These are phyloP conservation scores for Teleogryllus oceanicus DNA, from an alignment of 2,888 invertebrate genomes.

Conservation along the genomic window DNA sequence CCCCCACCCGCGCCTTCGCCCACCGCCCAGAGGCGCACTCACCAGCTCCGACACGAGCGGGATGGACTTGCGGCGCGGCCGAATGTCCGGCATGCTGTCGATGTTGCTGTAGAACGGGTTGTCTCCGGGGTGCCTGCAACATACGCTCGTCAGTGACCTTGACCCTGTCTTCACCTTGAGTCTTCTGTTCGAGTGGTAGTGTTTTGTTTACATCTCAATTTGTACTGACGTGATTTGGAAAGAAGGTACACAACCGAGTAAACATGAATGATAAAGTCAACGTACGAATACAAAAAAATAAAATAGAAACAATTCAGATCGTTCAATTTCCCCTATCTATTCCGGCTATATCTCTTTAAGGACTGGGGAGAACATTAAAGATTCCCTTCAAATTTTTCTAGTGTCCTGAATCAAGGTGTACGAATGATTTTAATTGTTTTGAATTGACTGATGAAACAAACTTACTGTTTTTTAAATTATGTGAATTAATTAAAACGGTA, in stretches of 20 bases:
- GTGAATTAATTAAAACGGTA: conserved; percentile 21
- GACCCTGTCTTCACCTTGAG: no score
- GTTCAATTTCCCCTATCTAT: no score
- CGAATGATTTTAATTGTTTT: background rate
- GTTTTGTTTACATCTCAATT: no score
- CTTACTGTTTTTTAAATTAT: background rate
- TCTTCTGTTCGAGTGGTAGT: no score
- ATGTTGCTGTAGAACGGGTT: conserved; percentile 99
- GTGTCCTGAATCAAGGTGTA: background rate
- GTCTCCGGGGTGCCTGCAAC: conserved; percentile 80
- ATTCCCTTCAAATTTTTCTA: background rate
- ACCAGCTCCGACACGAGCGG: conserved; percentile 98
- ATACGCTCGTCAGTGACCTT: conserved; percentile 24
- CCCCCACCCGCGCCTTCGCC: background rate
- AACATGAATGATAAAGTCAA: no score
- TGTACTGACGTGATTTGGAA: no score
- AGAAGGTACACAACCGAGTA: no score
- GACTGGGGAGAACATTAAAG: no score
- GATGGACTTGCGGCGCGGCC: conserved; percentile 93
- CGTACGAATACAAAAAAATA: no score
- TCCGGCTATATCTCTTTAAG: no score
- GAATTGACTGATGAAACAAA: background rate
- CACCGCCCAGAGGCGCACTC: conserved; percentile 52
- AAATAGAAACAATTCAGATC: no score
- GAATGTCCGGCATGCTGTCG: conserved; percentile 99